phyloP scores from a whole-genome alignment of 2,797 vertebrate genomes.

The Pipistrellus nathusii region DNA sequence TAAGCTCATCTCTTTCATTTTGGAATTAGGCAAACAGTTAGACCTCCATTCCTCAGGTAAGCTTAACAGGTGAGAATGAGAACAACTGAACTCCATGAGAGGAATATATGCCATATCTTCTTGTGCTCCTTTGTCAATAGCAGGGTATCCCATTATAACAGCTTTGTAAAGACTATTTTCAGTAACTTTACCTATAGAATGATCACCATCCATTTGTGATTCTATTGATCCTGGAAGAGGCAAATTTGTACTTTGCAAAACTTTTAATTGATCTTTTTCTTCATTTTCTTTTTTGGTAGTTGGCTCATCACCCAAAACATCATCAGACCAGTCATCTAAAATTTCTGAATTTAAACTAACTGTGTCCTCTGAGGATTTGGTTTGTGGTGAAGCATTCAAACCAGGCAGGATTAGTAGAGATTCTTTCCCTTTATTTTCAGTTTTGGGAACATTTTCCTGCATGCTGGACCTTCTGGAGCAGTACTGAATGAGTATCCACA shows the following conservation, averaged over 20 bases:
- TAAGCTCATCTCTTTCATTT: slow-evolving; percentile 91
- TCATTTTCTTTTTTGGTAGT: slow-evolving; percentile 89
- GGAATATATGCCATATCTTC: slow-evolving; percentile 77
- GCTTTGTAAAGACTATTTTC: slow-evolving; percentile 92
- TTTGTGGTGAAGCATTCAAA: slow-evolving; percentile 68
- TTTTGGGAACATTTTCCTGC: slow-evolving; percentile 75
- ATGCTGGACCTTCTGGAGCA: slow-evolving; percentile 90
- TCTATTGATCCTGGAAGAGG: slow-evolving; percentile 96
- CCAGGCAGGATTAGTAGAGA: slow-evolving; percentile 60
- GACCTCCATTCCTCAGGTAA: slow-evolving; percentile 94
- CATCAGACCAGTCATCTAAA: slow-evolving; percentile 95
- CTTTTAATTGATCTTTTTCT: slow-evolving; percentile 83
- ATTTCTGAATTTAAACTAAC: slow-evolving; percentile 91
- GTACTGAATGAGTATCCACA: slow-evolving; percentile 95
- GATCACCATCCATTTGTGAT: slow-evolving; percentile 89
- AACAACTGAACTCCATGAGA: slow-evolving; percentile 91
- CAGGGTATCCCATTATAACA: slow-evolving; percentile 93
- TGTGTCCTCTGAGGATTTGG: slow-evolving; percentile 89
- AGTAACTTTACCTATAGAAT: slow-evolving; percentile 89
- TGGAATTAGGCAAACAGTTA: slow-evolving; percentile 89
- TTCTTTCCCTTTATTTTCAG: slow-evolving; percentile 49
- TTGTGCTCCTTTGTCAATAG: slow-evolving; percentile 90
- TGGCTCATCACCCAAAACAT: slow-evolving; percentile 93
- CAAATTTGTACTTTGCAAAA: slow-evolving; percentile 86
- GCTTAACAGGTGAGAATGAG: slow-evolving; percentile 92